These are phyloP conservation scores for Scaptomyza polygonia DNA, from an alignment of 2,888 invertebrate species.

Conservation along the genomic window DNA sequence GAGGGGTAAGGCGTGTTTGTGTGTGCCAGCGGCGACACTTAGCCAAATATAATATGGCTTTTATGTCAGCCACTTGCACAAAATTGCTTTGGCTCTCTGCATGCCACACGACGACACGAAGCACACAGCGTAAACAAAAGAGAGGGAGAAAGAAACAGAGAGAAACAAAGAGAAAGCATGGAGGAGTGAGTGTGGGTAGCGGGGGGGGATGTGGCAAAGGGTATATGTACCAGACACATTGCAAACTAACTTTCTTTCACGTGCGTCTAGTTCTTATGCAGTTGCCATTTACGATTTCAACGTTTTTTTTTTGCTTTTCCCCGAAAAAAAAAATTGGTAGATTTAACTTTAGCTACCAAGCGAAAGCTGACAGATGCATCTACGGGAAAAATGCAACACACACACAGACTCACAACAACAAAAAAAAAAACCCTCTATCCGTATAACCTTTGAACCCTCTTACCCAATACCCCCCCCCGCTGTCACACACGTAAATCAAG, in stretches of 20 bases:
- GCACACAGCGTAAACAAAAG: neutral
- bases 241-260: conserved; percentile 25
- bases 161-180: neutral
- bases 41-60: conserved; percentile 78
- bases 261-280: conserved; percentile 31
- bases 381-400: neutral
- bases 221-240: neutral
- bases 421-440: too few relatives aligned
- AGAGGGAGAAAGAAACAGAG: neutral
- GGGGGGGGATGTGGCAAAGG: neutral
- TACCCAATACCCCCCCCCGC: too few relatives aligned
- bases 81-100: conserved; percentile 65
- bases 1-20: conserved; percentile 29
- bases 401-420: too few relatives aligned
- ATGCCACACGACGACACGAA: conserved; percentile 6
- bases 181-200: neutral
- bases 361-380: conserved; percentile 42
- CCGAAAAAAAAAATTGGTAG: neutral
- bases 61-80: conserved; percentile 77
- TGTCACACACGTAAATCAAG: neutral
- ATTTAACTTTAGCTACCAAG: conserved; percentile 21
- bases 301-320: conserved; percentile 11
- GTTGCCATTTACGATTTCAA: conserved; percentile 22
- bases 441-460: too few relatives aligned
- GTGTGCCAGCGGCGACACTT: conserved; percentile 72